Evolutionary conservation across 2,888 invertebrate genomes (phyloP).

Genomic region (Neria commutata): DNA sequence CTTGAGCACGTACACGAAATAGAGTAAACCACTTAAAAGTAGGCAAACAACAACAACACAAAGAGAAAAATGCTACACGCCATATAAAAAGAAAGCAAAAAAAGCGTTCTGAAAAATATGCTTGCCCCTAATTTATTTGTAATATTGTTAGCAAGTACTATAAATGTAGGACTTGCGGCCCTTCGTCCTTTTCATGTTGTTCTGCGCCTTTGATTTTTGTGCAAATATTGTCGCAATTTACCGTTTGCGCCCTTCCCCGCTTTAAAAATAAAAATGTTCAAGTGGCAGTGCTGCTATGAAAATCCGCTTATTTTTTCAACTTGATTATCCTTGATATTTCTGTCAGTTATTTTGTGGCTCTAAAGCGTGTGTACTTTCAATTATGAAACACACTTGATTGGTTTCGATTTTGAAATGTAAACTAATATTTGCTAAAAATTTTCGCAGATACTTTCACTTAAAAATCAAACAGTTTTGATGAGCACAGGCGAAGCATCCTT

Average conservation of each 20-base stretch:
- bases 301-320: background rate
- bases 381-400: constrained; percentile 31
- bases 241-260: background rate
- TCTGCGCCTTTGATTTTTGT: constrained; percentile 4
- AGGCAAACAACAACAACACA: background rate
- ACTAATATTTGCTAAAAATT: constrained; percentile 3
- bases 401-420: constrained; percentile 25
- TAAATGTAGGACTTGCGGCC: background rate
- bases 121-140: background rate
- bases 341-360: constrained; percentile 3
- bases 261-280: background rate
- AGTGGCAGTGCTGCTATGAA: background rate
- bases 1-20: constrained; percentile 50
- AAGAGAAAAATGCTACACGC: background rate
- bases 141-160: background rate
- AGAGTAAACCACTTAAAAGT: constrained; percentile 37
- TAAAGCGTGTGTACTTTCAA: constrained; percentile 32
- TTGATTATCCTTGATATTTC: background rate
- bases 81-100: background rate
- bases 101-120: background rate
- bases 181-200: background rate
- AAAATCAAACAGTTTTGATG: constrained; percentile 28
- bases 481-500: background rate
- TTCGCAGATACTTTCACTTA: constrained; percentile 29
- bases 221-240: constrained; percentile 4